Evolutionary conservation across 2,888 invertebrate species (phyloP).

Genomic region (Sarcophaga caerulescens): DNA sequence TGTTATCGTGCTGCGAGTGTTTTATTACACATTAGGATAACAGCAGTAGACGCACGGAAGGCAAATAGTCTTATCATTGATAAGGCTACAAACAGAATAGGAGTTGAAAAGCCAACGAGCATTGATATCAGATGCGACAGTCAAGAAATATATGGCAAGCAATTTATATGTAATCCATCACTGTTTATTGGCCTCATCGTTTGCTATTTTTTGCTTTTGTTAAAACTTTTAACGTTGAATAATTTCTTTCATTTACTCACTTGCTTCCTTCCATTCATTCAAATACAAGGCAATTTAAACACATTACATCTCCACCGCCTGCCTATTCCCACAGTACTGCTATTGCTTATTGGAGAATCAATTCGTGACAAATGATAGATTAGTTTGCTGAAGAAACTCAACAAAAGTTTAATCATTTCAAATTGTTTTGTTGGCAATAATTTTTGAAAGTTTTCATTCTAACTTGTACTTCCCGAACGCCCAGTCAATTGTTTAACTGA

Average conservation of each 20-base stretch:
- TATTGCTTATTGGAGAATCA: not conserved
- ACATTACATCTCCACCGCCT: not conserved
- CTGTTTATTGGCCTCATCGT: slow-evolving; percentile 77
- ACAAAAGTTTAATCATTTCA: slow-evolving; percentile 33
- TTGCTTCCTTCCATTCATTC: slow-evolving; percentile 5
- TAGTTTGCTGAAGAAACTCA: slow-evolving; percentile 8
- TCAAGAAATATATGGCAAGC: slow-evolving; percentile 74
- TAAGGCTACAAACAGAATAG: not conserved
- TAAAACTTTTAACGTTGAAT: slow-evolving; percentile 37
- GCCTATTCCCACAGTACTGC: not conserved
- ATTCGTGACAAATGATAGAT: slow-evolving; percentile 30
- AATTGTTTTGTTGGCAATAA: not conserved
- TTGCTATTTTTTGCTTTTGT: slow-evolving; percentile 38
- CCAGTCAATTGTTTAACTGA: not conserved
- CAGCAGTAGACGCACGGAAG: not conserved
- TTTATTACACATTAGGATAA: slow-evolving; percentile 5
- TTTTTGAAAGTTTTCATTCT: too few relatives aligned
- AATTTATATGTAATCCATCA: slow-evolving; percentile 79
- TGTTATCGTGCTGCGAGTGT: not conserved
- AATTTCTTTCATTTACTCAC: slow-evolving; percentile 24
- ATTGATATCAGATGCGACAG: slow-evolving; percentile 49
- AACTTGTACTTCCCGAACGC: too few relatives aligned
- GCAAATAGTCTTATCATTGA: not conserved
- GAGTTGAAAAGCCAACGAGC: not conserved
- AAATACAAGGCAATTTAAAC: not conserved